Evolutionary conservation across 1,140 invertebrate genomes (phyloP), one percentile per base, ranked within the genome.

Genomic region (Ceratina calcarata): DNA sequence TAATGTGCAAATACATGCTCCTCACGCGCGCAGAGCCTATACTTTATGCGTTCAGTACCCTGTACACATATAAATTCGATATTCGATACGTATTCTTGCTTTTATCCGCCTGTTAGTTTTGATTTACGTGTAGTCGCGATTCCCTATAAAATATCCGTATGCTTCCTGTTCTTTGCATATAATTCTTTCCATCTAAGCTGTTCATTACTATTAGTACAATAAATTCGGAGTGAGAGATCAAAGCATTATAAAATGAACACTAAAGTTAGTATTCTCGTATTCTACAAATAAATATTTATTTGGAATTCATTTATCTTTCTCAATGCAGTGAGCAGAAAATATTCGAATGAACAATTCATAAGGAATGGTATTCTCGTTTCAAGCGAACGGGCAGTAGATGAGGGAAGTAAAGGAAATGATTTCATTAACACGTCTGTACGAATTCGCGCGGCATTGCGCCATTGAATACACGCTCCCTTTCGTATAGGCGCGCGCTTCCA

Each of bases 1-100:
- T 72, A 66, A 64, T 49, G 57, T 64, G 67, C 45, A 75, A 85
- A 85, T 77, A 45, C 51, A 68, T 27, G 65, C 66, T 37, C 53
- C 60, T 70, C 61, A n/a, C 58, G 20, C 45, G 24, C 57, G 27
- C n/a, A 8, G 55, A 49, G 55, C 1, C 18, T 55, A 64, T 71
- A 22, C 57, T 71, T 78, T 70, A 78, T 64, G 49, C 67, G 58
- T 51, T 70, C 49, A 51, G 24, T 53, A 53, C 55, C 18, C 58
- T 53, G 49, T 60, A 37, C 58, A 60, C 58, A 71, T 53, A 58
- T 78, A 78, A 78, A 78, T 71, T 55, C 67, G 75, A 70, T 51
- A 70, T 62, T 71, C 55, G 67, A 61, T 53, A 78, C 67, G 67
- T 60, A 69, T 53, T 37, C 58, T 10, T 53, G n/a, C 37, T 62